A percentile compares a stretch with the other conserved stretches of the same genome.
Evolutionary conservation across 1,140 invertebrate species (phyloP).

Genomic region (Drosophila eugracilis): DNA sequence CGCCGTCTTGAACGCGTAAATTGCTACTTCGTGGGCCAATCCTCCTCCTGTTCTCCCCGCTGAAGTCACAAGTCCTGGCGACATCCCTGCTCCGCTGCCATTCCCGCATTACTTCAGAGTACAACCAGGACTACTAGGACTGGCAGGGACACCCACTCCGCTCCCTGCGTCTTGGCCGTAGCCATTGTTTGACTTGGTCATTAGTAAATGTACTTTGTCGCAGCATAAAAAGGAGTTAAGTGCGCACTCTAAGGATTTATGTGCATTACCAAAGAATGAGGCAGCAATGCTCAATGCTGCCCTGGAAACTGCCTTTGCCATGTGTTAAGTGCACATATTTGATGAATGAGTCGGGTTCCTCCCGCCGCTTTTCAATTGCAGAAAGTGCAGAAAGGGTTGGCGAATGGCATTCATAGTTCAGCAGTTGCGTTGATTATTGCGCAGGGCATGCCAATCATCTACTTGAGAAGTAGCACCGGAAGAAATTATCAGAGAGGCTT

Average conservation of each 20-base stretch:
- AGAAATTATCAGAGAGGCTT: not conserved
- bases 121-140: slow-evolving; percentile 10
- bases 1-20: slow-evolving; percentile 74
- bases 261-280: slow-evolving; percentile 36
- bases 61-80: slow-evolving; percentile 35
- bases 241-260: slow-evolving; percentile 81
- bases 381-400: slow-evolving; percentile 14
- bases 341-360: slow-evolving; percentile 47
- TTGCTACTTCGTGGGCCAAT: slow-evolving; percentile 72
- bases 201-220: slow-evolving; percentile 83
- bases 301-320: slow-evolving; percentile 36
- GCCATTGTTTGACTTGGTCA: slow-evolving; percentile 81
- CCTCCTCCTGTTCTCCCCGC: not conserved
- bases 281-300: slow-evolving; percentile 41
- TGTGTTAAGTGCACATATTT: slow-evolving; percentile 72
- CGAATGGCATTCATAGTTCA: slow-evolving; percentile 17
- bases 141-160: slow-evolving; percentile 11
- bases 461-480: not conserved
- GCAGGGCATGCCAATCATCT: slow-evolving; percentile 27
- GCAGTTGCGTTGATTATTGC: slow-evolving; percentile 15
- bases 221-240: slow-evolving; percentile 81
- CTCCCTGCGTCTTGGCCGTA: slow-evolving; percentile 35
- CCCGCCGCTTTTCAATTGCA: slow-evolving; percentile 55
- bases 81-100: not conserved
- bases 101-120: slow-evolving; percentile 4